phyloP scores from a whole-genome alignment of 2,797 vertebrate species.

The Acomys russatus region DNA sequence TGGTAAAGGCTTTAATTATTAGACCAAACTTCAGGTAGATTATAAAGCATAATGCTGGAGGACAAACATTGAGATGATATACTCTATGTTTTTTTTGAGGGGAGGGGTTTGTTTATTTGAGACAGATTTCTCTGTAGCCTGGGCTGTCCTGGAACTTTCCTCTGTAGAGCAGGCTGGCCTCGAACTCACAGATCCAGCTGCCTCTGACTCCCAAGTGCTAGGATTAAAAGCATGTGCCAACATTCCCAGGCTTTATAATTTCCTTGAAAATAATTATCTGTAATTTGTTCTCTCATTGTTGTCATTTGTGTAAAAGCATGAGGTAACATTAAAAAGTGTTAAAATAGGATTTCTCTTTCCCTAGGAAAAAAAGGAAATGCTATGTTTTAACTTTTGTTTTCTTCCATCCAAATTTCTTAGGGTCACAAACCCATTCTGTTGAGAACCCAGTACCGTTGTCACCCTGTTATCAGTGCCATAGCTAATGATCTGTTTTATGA shows the following conservation, averaged over 20 bases:
- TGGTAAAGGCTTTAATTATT: slow-evolving; percentile 13
- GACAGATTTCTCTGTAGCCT: neutral
- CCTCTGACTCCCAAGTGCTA: neutral
- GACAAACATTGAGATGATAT: neutral
- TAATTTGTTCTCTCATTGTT: slow-evolving; percentile 6
- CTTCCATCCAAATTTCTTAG: slow-evolving; percentile 74
- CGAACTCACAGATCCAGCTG: neutral
- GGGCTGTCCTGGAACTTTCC: neutral
- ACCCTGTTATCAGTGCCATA: slow-evolving; percentile 89
- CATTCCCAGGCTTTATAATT: neutral
- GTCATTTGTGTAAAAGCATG: slow-evolving; percentile 22
- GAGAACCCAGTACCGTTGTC: slow-evolving; percentile 91
- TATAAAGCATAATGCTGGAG: slow-evolving; percentile 25
- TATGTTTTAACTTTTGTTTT: slow-evolving; percentile 41
- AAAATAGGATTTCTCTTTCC: neutral
- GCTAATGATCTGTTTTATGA: slow-evolving; percentile 90
- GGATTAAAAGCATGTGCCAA: neutral
- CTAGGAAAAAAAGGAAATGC: neutral
- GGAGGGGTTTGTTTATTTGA: neutral
- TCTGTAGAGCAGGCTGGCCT: neutral
- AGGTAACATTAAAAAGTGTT: slow-evolving; percentile 4
- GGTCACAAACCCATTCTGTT: slow-evolving; percentile 87
- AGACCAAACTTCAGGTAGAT: neutral
- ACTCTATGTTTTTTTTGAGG: slow-evolving; percentile 9
- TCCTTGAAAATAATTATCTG: slow-evolving; percentile 18